Base-by-base conservation (phyloP, 2,888 invertebrate species). In the Drosophila pseudotakahashii region DNA sequence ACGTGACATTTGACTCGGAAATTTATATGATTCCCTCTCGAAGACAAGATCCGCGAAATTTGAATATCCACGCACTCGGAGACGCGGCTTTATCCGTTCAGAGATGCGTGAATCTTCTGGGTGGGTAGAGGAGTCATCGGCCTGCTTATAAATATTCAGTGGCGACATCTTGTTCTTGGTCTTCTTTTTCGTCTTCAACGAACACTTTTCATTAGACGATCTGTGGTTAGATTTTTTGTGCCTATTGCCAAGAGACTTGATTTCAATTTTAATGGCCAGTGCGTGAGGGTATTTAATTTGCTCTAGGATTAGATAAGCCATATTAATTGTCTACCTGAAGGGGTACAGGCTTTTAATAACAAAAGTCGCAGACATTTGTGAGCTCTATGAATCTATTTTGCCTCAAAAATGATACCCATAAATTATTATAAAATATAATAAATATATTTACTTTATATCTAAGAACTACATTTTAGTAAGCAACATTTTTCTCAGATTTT, bases 231-330 rank as follows among this genome's bases (percentile, higher is more conserved):
- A 9, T 48, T 45, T 19, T n/a, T 19, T 42, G 61, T 26, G 41
- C 50, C 39, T 37, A 11, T 30, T n/a, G 23, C 3, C 64, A 39
- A 32, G 47, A 53, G 54, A 63, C 53, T 76, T 62, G 66, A 87
- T 84, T 81, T 75, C 53, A 80, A 88, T 88, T 80, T 84, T 80
- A 78, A 84, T 85, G 47, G 80, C 39, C 47, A 53, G 53, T 73
- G 75, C 84, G 84, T 84, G 88, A 76, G 61, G 63, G 51, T 71
- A 55, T 88, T 88, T 88, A 87, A 88, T 87, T 85, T 87, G 54
- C 45, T 36, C 19, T 32, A 7, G 64, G 68, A 76, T 75, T 51
- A 73, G 72, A 75, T 71, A 77, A 36, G 44, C 19, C 36, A 9
- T n/a, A 34, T 37, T 47, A 71, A 63, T 34, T 70, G 76, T 74